Evolutionary conservation across 1,140 invertebrate genomes (phyloP), one percentile per base, ranked within the genome.

Genomic region (Zaprionus camerounensis): DNA sequence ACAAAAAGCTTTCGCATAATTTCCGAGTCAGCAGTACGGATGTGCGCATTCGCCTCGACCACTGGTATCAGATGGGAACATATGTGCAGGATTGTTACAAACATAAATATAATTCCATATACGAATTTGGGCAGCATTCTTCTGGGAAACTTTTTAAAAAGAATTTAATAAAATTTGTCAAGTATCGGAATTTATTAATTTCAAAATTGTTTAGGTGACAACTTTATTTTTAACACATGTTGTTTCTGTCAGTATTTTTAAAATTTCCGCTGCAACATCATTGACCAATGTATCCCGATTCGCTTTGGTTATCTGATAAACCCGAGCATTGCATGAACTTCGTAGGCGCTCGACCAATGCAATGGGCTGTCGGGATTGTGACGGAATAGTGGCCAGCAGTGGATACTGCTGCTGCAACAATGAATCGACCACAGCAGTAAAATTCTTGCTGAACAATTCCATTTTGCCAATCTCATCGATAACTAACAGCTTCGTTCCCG

Each of bases 381-480:
- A 28, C 1, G 80, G 80, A 22, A 88, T 59, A 2, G 81, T 84
- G 5, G 69, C 62, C 12, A 88, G 4, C 0, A 85, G 9, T 0
- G 64, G 59, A 3, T 17, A 31, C 4, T 62, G 44, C 7, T 76
- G 26, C 5, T 51, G 12, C 0, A 71, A 11, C 3, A 88, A 36
- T 11, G 46, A 12, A 7, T 31, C 6, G 0, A 88, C 12, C 15
- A 64, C 64, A 1, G 28, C 9, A 24, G 90, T 64, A 12, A 88
- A 90, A 0, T 41, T 26, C 22, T 66, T 70, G 57, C 84, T 88
- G 0, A 76, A 53, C 13, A 88, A 31, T 15, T 88, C 84, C 84
- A 88, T 88, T 67, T 77, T 88, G 2, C 85, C 84, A 26, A 88
- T 77, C 57, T 88, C 84, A 51, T 88, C 84, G 11, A 88, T 69